Percentiles rank a stretch among this genome's conserved stretches.
Conservation (phyloP, 1,140 invertebrate genomes). For the Lepidurus packardi region DNA sequence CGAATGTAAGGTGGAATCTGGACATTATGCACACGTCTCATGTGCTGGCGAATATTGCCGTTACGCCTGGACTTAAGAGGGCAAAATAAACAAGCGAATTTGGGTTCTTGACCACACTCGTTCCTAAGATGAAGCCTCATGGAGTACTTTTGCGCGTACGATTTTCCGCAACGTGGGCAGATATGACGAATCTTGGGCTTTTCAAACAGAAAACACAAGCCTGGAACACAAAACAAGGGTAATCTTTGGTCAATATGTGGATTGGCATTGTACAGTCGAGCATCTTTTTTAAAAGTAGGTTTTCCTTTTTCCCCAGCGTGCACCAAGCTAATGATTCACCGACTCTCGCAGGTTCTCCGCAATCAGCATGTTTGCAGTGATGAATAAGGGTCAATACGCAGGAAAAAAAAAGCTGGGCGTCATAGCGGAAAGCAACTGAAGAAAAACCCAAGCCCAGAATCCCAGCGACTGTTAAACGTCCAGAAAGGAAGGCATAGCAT, state of each 20-base stretch:
- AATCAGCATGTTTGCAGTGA: background rate
- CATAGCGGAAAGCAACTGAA: background rate
- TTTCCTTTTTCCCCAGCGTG: constrained; percentile 1
- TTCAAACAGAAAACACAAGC: constrained; percentile 13
- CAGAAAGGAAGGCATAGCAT: background rate
- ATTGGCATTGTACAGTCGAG: background rate
- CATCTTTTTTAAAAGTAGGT: background rate
- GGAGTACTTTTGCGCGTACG: constrained; percentile 39
- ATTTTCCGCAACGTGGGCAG: constrained; percentile 38
- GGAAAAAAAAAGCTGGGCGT: background rate
- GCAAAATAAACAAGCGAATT: constrained; percentile 45
- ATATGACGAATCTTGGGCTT: constrained; percentile 18
- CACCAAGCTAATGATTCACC: constrained; percentile 9
- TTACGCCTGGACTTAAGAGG: constrained; percentile 40
- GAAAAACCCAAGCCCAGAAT: constrained; percentile 1
- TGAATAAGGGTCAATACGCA: background rate
- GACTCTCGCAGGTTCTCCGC: background rate
- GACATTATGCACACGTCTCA: constrained; percentile 38
- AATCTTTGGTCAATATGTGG: constrained; percentile 2
- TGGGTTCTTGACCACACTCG: constrained; percentile 40
- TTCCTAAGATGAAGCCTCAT: constrained; percentile 39
- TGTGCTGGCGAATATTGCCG: constrained; percentile 38
- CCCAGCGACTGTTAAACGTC: background rate
- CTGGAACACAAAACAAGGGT: constrained; percentile 21
- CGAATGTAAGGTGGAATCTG: constrained; percentile 30